A percentile compares a stretch with the other conserved stretches of the same genome.
Conservation (phyloP, 2,888 invertebrate species). For the Zonitis immaculata region DNA sequence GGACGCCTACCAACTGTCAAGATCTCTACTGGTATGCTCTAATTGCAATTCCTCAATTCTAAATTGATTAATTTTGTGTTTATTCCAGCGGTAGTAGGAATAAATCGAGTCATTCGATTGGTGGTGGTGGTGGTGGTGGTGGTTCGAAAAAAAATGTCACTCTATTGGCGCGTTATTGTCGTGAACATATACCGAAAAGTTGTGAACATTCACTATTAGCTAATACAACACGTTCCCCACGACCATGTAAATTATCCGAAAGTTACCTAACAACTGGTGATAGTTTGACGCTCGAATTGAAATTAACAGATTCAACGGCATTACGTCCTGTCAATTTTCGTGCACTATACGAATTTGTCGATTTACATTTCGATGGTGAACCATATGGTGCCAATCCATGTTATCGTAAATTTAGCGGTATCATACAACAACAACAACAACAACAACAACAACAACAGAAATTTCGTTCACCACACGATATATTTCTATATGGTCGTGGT, state of each 20-base stretch:
- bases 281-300: conserved; percentile 73
- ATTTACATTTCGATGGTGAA: conserved; percentile 79
- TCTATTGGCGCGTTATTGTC: conserved; percentile 75
- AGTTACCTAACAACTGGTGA: conserved; percentile 80
- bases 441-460: conserved; percentile 63
- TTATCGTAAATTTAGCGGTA: conserved; percentile 70
- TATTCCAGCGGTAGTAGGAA: conserved; percentile 40
- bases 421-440: conserved; percentile 59
- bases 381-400: conserved; percentile 70
- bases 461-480: conserved; percentile 75
- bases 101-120: conserved; percentile 46
- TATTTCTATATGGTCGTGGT: conserved; percentile 81
- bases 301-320: conserved; percentile 76
- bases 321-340: conserved; percentile 80
- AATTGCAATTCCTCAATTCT: not conserved
- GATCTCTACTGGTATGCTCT: conserved; percentile 71
- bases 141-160: conserved; percentile 62
- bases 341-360: conserved; percentile 84
- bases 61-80: too few species aligned
- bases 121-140: conserved; percentile 40
- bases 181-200: conserved; percentile 73
- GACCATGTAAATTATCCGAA: conserved; percentile 72
- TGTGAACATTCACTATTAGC: conserved; percentile 76
- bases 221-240: conserved; percentile 52
- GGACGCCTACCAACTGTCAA: conserved; percentile 71